A percentile compares a stretch with the other conserved stretches of the same genome.
These are phyloP conservation scores for Plutella xylostella DNA, from an alignment of 2,888 invertebrate species.

Conservation along the genomic window DNA sequence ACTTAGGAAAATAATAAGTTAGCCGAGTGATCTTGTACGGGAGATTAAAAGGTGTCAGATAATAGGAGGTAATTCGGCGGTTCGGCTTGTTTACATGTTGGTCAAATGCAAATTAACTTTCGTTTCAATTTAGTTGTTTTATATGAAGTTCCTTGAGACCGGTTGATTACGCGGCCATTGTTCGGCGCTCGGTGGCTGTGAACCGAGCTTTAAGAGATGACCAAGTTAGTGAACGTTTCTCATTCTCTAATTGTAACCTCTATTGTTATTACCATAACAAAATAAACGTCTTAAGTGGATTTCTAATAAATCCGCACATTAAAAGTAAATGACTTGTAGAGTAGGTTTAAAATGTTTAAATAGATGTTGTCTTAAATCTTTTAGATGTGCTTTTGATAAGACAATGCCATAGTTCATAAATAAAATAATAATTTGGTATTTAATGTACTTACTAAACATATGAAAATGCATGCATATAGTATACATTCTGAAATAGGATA, in stretches of 20 bases:
- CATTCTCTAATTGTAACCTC: constrained; percentile 60
- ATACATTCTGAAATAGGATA: too few species aligned
- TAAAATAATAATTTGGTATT: too few species aligned
- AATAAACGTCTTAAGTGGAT: constrained; percentile 50
- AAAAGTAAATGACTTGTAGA: too few species aligned
- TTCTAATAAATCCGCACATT: too few species aligned
- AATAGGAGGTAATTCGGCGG: background rate
- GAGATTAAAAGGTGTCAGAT: background rate
- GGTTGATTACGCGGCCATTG: constrained; percentile 25
- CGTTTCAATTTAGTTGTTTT: background rate
- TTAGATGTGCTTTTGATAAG: too few species aligned
- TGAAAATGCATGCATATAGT: too few species aligned
- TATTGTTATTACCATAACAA: constrained; percentile 58
- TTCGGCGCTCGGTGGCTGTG: constrained; percentile 32
- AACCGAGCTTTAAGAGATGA: constrained; percentile 46
- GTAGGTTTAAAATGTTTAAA: too few species aligned
- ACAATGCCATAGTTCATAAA: too few species aligned
- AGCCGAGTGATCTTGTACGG: background rate
- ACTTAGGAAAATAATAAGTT: constrained; percentile 10
- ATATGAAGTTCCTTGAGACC: constrained; percentile 3
- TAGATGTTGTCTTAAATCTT: too few species aligned
- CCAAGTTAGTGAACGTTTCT: constrained; percentile 47
- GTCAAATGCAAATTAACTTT: constrained; percentile 2
- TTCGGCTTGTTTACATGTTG: constrained; percentile 1
- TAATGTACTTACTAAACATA: too few species aligned